Evolutionary conservation across 1,140 invertebrate genomes (phyloP).

Genomic region (Cheumatopsyche charites): DNA sequence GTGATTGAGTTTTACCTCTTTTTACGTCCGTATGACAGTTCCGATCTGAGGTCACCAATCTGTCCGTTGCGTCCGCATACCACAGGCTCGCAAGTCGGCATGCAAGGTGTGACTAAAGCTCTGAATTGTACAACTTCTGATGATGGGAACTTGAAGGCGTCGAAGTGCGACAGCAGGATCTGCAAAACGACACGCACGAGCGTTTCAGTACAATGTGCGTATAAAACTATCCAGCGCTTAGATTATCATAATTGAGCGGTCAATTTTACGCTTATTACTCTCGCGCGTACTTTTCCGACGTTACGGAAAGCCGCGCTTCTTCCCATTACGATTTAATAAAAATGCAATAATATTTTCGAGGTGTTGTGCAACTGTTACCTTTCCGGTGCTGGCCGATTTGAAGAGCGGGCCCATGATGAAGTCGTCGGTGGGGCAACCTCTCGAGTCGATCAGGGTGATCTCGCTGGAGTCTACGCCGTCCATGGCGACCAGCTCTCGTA

Average conservation of each 20-base stretch:
- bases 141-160: slow-evolving; percentile 95
- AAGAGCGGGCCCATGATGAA: slow-evolving; percentile 91
- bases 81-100: slow-evolving; percentile 89
- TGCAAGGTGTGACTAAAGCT: slow-evolving; percentile 90
- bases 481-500: slow-evolving; percentile 91
- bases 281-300: slow-evolving; percentile 15
- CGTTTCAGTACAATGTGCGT: slow-evolving; percentile 20
- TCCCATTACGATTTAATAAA: no score
- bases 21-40: slow-evolving; percentile 80
- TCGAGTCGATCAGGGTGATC: slow-evolving; percentile 89
- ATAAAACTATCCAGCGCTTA: not conserved
- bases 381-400: slow-evolving; percentile 76
- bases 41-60: slow-evolving; percentile 78
- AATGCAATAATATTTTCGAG: no score
- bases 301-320: not conserved
- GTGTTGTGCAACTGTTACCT: slow-evolving; percentile 61
- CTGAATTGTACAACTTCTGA: slow-evolving; percentile 94
- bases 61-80: slow-evolving; percentile 82
- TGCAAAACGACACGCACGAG: slow-evolving; percentile 56
- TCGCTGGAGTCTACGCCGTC: slow-evolving; percentile 91
- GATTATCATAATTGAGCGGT: slow-evolving; percentile 27
- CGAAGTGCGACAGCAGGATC: slow-evolving; percentile 89
- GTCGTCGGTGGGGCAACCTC: slow-evolving; percentile 90
- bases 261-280: slow-evolving; percentile 34
- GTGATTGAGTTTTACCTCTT: slow-evolving; percentile 60